phyloP scores from a whole-genome alignment of 23 tunicate species.

The Diplosoma virens region DNA sequence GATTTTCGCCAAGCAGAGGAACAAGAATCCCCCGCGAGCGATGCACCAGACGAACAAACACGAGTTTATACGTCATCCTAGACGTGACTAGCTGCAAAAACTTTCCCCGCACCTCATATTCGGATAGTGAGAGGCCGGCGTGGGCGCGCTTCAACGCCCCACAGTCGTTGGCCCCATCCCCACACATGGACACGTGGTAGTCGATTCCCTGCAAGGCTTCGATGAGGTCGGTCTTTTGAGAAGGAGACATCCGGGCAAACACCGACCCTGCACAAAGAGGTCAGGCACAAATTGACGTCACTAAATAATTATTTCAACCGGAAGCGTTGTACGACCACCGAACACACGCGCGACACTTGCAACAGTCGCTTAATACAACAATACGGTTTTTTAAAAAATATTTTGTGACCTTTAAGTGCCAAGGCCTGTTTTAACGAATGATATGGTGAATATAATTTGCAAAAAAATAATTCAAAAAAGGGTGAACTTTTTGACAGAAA shows the following conservation, averaged over 20 bases:
- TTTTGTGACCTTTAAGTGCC: too few species aligned
- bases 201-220: conserved; percentile 70
- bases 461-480: too few species aligned
- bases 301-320: not conserved
- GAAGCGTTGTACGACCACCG: not conserved
- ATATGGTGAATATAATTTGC: too few species aligned
- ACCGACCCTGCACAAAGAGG: conserved; percentile 47
- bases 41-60: too few species aligned
- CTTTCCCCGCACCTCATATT: conserved; percentile 85
- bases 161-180: conserved; percentile 99
- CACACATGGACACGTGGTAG: conserved; percentile 88
- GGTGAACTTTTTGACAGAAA: too few species aligned
- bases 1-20: too few species aligned
- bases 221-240: conserved; percentile 87
- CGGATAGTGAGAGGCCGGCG: conserved; percentile 89
- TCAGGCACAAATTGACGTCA: not conserved
- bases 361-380: not conserved
- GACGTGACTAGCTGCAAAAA: too few species aligned
- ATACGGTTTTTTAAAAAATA: not conserved
- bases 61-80: too few species aligned
- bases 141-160: conserved; percentile 94
- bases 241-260: conserved; percentile 99
- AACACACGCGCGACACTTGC: not conserved
- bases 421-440: too few species aligned
- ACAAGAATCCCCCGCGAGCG: too few species aligned